These are phyloP conservation scores for Sepiola atlantica DNA, from an alignment of 2,888 invertebrate species.

Conservation along the genomic window DNA sequence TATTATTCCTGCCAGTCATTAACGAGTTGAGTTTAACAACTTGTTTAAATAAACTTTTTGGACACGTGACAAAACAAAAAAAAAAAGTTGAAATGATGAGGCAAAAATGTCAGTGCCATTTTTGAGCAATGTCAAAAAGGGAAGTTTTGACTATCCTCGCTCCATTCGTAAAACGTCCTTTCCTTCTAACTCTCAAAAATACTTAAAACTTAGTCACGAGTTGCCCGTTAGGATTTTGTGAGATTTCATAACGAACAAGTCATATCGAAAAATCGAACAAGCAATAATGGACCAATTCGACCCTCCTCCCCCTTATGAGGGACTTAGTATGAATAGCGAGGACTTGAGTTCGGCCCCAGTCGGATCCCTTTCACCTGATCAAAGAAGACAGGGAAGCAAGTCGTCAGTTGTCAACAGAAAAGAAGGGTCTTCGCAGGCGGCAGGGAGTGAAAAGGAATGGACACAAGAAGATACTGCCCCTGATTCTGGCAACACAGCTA, in stretches of 20 bases:
- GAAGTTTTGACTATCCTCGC: too few relatives aligned
- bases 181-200: neutral
- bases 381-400: neutral
- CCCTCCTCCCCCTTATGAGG: too few relatives aligned
- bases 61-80: too few relatives aligned
- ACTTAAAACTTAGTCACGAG: neutral
- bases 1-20: too few relatives aligned
- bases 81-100: too few relatives aligned
- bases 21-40: too few relatives aligned
- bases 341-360: neutral
- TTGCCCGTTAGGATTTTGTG: too few relatives aligned
- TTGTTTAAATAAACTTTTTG: too few relatives aligned
- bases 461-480: neutral
- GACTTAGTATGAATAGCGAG: neutral
- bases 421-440: neutral
- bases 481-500: neutral
- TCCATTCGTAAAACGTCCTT: too few relatives aligned
- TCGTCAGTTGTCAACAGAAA: neutral
- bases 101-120: too few relatives aligned
- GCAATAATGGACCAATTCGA: neutral
- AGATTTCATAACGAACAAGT: neutral
- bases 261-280: too few relatives aligned
- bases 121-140: too few relatives aligned
- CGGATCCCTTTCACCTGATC: neutral
- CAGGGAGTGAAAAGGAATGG: neutral